Percentiles rank a stretch among this genome's conserved stretches.
Conservation (phyloP, 2,797 vertebrate genomes). For the Muraenolepis orangiensis region DNA sequence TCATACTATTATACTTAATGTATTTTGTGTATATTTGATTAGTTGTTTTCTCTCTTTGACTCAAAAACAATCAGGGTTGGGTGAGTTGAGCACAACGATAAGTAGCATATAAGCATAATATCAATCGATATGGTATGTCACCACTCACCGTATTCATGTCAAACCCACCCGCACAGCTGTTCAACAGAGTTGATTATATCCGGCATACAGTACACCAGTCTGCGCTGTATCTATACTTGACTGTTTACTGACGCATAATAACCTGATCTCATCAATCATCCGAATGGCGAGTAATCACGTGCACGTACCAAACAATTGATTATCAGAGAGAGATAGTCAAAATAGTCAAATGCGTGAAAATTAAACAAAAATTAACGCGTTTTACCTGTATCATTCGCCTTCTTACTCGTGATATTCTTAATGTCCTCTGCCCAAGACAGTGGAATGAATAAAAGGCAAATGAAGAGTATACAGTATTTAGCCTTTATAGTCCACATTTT, state of each 20-base stretch:
- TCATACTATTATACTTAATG: not conserved
- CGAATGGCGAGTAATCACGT: not conserved
- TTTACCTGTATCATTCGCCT: conserved; percentile 53
- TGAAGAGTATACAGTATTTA: conserved; percentile 59
- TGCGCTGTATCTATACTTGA: not conserved
- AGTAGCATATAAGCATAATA: not conserved
- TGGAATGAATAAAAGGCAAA: conserved; percentile 55
- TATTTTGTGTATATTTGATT: not conserved
- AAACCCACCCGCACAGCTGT: not conserved
- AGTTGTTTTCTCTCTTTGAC: not conserved
- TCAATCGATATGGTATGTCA: not conserved
- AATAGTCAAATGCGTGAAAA: not conserved
- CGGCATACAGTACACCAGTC: not conserved
- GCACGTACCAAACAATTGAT: not conserved
- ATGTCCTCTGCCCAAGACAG: conserved; percentile 51
- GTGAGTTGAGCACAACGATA: not conserved
- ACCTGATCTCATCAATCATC: not conserved
- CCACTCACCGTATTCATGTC: not conserved
- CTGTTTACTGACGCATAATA: not conserved
- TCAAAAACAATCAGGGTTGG: no score
- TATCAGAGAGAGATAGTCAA: not conserved
- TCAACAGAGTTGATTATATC: not conserved
- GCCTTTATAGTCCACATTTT: conserved; percentile 38
- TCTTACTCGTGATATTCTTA: conserved; percentile 39
- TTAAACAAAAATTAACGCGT: not conserved